These are phyloP conservation scores for Tetragnatha montana DNA, from an alignment of 2,888 invertebrate species.

Conservation along the genomic window DNA sequence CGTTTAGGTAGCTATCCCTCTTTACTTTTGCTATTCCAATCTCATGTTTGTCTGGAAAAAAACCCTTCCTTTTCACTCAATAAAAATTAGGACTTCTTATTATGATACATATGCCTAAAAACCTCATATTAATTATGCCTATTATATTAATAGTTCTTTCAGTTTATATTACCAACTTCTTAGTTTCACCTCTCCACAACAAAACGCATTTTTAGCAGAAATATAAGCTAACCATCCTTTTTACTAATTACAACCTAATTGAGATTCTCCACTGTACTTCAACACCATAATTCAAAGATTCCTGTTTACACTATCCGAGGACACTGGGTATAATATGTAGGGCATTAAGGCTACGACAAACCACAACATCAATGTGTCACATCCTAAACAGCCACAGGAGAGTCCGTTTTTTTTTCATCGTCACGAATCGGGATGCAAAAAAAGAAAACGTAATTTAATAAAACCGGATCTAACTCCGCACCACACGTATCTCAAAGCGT, in stretches of 20 bases:
- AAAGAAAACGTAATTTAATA: slow-evolving; percentile 6
- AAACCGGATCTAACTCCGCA: slow-evolving; percentile 22
- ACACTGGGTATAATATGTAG: not conserved
- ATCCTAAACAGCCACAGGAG: not conserved
- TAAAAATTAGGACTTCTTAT: too few species aligned
- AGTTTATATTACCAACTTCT: too few species aligned
- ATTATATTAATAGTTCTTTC: too few species aligned
- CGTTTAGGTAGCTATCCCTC: too few species aligned
- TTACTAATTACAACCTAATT: not conserved
- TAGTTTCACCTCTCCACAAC: too few species aligned
- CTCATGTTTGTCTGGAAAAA: too few species aligned
- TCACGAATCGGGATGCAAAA: not conserved
- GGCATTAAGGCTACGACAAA: not conserved
- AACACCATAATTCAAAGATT: not conserved
- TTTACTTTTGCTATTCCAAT: too few species aligned
- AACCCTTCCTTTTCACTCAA: too few species aligned
- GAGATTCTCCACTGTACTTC: not conserved
- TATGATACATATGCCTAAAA: too few species aligned
- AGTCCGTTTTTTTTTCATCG: not conserved
- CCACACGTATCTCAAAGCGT: slow-evolving; percentile 4
- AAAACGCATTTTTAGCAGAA: too few species aligned
- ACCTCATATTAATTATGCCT: too few species aligned
- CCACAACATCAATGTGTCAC: not conserved
- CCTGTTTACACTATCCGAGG: not conserved
- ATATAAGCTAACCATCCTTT: too few species aligned